Base-by-base conservation (phyloP, 2,113 vertebrate species). In the Mesitornis unicolor region DNA sequence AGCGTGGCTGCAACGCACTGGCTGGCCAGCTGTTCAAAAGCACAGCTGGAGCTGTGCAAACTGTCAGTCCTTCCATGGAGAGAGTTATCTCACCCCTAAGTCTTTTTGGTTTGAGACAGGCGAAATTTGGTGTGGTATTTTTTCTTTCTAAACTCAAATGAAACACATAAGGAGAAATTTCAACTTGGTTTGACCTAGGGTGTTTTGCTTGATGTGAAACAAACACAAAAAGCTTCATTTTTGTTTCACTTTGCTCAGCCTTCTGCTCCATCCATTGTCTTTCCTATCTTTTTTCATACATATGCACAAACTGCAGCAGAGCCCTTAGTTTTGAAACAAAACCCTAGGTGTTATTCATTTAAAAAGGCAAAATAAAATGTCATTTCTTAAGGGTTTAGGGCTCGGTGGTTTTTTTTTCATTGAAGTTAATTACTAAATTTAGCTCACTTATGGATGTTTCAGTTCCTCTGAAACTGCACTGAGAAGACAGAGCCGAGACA, bases 291-390 rank as follows among this genome's bases (percentile, higher is more conserved):
- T 31, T 26, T 36, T 21, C n/a, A 25, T 10, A 28, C 19, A 13
- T 6, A 25, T 25, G 29, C 22, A 35, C 57, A 87, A 56, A 16
- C 4, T 3, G 1, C 29, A 60, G 36, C 43, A 40, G n/a, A 84
- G 17, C 18, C 28, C 16, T 45, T 25, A 11, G 29, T 31, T 79
- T 43, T 28, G 85, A 33, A 68, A 61, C 12, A 60, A 61, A 73
- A 1, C 16, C 13, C 7, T 6, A 0, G 2, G 31, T 21, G 18
- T 26, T 60, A 16, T 15, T 73, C 2, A 25, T 2, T 26, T 48
- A 53, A 64, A 93, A 56, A 11, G 31, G 3, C 10, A 18, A 64
- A 57, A 70, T 12, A 45, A 73, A 43, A 53, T 24, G n/a, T 42
- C 7, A 16, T 22, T 48, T 48, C 47, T 48, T 48, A 48, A 5